Base-by-base conservation (phyloP, 2,113 vertebrate species). In the Gymnobelideus leadbeateri region DNA sequence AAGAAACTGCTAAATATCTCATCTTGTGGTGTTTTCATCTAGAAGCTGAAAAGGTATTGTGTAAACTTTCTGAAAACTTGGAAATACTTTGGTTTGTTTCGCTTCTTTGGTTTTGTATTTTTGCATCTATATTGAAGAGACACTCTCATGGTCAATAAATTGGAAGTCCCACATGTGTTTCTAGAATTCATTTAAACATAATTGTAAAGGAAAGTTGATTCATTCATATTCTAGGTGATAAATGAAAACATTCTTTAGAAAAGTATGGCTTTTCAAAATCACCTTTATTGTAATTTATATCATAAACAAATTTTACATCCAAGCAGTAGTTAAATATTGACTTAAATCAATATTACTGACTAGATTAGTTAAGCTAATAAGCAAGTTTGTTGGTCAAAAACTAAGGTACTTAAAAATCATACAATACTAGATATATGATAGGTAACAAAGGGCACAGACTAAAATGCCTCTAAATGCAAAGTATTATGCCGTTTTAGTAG, bases 1-100 rank as follows among this genome's bases (percentile, higher is more conserved):
- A 99, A 98, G 99, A 99, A 98, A 99, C 99, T 1, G 99, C 99
- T 92, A 99, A 99, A 93, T 99, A 99, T 98, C 99, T 99, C 96
- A 99, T 99, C 97, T 98, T 99, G 95, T 99, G 99, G 99, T 99
- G 99, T 98, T 99, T 99, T 96, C 99, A 99, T 94, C 99, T 99
- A 91, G 99, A 99, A 98, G 99, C 99, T 94, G 99, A 99, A 97
- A 99, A 99, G 99, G 99, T 99, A 98, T 57, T 54, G 61, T 43
- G 28, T 96, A 89, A 91, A 95, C 31, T 94, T 97, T 89, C 43
- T 92, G 51, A 90, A 96, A 51, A 28, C 4, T 95, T 54, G 53
- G n/a, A 96, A 50, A 51, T 97, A 97, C 55, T 68, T 43, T 92
- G 10, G 3, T 51, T 92, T 68, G 12, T 96, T 94, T 91, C 93